A percentile compares a stretch with the other conserved stretches of the same genome.
Conservation (phyloP, 2,888 invertebrate species). For the Therioaphis trifolii region DNA sequence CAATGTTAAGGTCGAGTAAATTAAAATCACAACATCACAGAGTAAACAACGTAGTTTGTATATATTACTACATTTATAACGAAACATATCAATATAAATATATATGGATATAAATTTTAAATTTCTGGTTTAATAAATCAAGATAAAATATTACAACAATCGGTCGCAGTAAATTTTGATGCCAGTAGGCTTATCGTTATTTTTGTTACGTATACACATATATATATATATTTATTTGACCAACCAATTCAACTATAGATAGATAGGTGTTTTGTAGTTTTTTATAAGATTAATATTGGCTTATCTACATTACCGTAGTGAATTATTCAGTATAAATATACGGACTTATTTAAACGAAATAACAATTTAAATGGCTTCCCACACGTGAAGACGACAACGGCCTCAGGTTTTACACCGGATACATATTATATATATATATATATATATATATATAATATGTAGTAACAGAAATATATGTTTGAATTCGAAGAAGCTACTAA, state of each 20-base stretch:
- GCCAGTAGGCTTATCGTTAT: neutral
- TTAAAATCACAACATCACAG: conserved; percentile 25
- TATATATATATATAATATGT: too few relatives aligned
- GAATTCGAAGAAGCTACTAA: conserved; percentile 17
- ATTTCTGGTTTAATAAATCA: neutral
- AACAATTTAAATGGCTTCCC: neutral
- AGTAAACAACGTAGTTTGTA: neutral
- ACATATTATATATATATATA: neutral
- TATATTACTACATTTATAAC: neutral
- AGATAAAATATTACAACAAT: neutral
- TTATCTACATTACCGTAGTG: neutral
- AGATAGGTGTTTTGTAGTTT: too few relatives aligned
- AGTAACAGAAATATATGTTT: too few relatives aligned
- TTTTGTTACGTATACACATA: neutral
- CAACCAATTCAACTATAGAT: neutral
- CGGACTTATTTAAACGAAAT: neutral
- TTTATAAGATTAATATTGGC: too few relatives aligned
- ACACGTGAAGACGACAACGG: neutral
- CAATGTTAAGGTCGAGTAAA: conserved; percentile 42
- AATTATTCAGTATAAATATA: neutral
- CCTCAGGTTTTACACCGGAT: neutral
- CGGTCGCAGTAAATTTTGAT: neutral
- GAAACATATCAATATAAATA: neutral
- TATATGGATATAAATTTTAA: neutral
- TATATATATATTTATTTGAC: neutral